Evolutionary conservation across 2,797 vertebrate genomes (phyloP), one percentile per base, ranked within the genome.

Genomic region (Margarornis squamiger): DNA sequence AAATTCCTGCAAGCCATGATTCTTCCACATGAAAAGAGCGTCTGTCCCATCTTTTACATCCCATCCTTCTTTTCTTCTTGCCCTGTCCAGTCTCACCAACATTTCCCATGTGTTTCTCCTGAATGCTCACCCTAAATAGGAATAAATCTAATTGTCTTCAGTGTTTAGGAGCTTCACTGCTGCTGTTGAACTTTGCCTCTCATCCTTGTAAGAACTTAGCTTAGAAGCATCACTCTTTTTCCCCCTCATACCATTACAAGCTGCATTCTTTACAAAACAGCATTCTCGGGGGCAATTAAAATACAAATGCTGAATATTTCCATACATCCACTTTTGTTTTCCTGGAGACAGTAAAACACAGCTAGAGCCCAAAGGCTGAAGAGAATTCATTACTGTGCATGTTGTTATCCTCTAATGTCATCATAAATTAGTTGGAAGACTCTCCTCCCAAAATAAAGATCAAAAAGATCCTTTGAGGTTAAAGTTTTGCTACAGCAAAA

Each of bases 331-430:
- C 43, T 96, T 91, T 66, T 88, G 41, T 92, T 83, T 96, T 96
- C 36, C 70, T 88, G 76, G 43, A 94, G 93, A 92, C 70, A 88
- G 66, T 86, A 92, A 90, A 92, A 75, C 55, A 75, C 34, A 91
- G 17, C 51, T 86, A 48, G 73, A 92, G 86, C 93, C 93, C 79
- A 92, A 94, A 96, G 89, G 93, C 82, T 88, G 66, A 80, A 78
- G 46, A 80, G 92, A 86, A 80, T 92, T 95, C 83, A 86, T 96
- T 96, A 92, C 46, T 66, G 46, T 90, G 76, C 43, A 62, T 93
- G 83, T 84, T 91, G 79, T 84, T 93, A 94, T 94, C 62, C n/a
- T 84, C 73, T 94, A 90, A 81, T 84, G 95, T 90, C 90, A 94
- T 72, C 62, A 86, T 55, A 95, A 94, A 95, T 96, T 94, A 96